Evolutionary conservation across 2,113 vertebrate genomes (phyloP).

Genomic region (Ictalurus punctatus): DNA sequence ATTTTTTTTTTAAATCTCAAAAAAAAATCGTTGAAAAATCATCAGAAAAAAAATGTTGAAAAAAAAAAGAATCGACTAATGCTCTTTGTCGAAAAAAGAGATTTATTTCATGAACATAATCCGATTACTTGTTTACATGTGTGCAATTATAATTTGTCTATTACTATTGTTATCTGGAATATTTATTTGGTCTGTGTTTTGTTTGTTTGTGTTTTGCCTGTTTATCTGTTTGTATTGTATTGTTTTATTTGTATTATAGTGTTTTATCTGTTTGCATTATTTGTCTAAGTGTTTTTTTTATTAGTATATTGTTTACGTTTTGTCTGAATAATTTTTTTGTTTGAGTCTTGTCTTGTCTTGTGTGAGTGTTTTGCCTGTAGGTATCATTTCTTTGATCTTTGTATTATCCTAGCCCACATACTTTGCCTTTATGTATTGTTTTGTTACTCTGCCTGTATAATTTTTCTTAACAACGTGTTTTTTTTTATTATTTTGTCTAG

Average conservation of each 20-base stretch:
- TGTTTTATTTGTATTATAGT: neutral
- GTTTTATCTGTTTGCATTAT: neutral
- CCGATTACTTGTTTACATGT: neutral
- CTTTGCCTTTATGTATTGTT: neutral
- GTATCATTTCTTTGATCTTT: neutral
- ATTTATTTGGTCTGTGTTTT: neutral
- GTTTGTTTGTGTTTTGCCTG: neutral
- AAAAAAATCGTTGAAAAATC: neutral
- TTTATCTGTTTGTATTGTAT: neutral
- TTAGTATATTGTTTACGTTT: neutral
- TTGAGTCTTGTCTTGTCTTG: too few relatives aligned
- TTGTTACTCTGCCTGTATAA: neutral
- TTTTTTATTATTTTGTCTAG: neutral
- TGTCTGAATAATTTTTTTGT: neutral
- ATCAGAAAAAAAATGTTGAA: neutral
- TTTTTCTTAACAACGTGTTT: neutral
- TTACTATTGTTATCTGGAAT: neutral
- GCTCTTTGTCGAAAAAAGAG: neutral
- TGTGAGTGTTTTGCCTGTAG: neutral
- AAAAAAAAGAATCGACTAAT: neutral
- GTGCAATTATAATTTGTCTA: neutral
- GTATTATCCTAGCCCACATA: neutral
- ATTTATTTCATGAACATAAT: neutral
- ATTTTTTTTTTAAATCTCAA: neutral
- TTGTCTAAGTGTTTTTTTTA: neutral